Conservation (phyloP, 1,140 invertebrate species). For the Druon quercuslanigerum region DNA sequence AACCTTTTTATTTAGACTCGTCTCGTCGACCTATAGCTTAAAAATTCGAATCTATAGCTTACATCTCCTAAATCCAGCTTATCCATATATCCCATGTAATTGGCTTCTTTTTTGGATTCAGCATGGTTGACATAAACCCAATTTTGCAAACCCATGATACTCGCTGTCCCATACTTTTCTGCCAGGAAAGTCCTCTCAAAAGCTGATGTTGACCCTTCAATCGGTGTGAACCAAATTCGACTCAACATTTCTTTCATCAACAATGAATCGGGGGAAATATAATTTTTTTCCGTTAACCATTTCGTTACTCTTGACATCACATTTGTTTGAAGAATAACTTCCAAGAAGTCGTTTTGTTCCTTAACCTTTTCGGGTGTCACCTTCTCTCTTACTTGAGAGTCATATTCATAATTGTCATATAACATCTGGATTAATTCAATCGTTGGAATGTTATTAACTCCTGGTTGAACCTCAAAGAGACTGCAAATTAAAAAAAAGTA, state of each 20-base stretch:
- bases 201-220: conserved; percentile 87
- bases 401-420: conserved; percentile 84
- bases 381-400: conserved; percentile 83
- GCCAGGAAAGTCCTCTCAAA: conserved; percentile 93
- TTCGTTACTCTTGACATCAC: conserved; percentile 77
- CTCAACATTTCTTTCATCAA: conserved; percentile 83
- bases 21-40: too few species aligned
- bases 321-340: conserved; percentile 77
- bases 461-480: conserved; percentile 59
- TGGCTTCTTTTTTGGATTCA: conserved; percentile 80
- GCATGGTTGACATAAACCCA: conserved; percentile 88
- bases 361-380: conserved; percentile 78
- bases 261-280: conserved; percentile 64
- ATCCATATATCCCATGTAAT: conserved; percentile 88
- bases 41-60: conserved; percentile 61
- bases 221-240: conserved; percentile 87
- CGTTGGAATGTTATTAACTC: conserved; percentile 60
- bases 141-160: conserved; percentile 88
- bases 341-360: conserved; percentile 78
- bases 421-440: conserved; percentile 80
- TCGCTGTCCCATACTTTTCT: conserved; percentile 81
- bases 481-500: conserved; percentile 55
- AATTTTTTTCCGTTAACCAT: conserved; percentile 76
- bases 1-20: too few species aligned
- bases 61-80: conserved; percentile 82